Conservation (phyloP, 1,140 invertebrate species). For the Pseudomyrmex gracilis region DNA sequence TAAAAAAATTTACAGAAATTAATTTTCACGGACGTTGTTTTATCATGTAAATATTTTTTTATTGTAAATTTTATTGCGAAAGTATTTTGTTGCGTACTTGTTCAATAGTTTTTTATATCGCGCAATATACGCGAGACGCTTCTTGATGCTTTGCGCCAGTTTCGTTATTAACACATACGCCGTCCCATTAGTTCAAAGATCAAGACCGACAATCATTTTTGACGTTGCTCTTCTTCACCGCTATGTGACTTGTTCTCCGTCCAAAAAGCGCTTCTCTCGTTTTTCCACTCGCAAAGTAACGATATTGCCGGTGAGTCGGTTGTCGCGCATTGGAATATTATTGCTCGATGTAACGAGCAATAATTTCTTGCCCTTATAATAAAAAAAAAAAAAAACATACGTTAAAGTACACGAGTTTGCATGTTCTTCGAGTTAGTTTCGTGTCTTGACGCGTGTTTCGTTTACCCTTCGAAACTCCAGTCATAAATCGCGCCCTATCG, state of each 20-base stretch:
- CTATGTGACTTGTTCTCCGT: neutral
- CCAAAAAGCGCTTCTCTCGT: slow-evolving; percentile 71
- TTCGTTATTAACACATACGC: too few species aligned
- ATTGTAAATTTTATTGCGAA: too few species aligned
- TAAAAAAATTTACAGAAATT: too few species aligned
- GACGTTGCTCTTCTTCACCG: neutral
- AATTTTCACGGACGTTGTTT: too few species aligned
- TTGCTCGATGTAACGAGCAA: slow-evolving; percentile 66
- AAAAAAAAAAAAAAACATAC: neutral
- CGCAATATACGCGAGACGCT: too few species aligned
- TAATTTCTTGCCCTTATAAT: slow-evolving; percentile 73
- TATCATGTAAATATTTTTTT: too few species aligned
- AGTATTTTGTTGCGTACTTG: too few species aligned
- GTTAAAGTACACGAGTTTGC: neutral
- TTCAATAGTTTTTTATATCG: too few species aligned
- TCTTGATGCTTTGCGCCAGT: too few species aligned
- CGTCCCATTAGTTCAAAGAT: neutral
- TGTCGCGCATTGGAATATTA: slow-evolving; percentile 63
- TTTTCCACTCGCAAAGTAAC: slow-evolving; percentile 74
- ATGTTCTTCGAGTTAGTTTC: neutral
- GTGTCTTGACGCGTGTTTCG: neutral
- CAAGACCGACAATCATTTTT: neutral
- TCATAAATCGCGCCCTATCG: slow-evolving; percentile 72
- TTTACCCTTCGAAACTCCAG: slow-evolving; percentile 76
- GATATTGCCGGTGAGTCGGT: slow-evolving; percentile 53